These are phyloP conservation scores for Archaeoteleia sp. DNA, from an alignment of 2,888 invertebrate genomes.

Conservation along the genomic window DNA sequence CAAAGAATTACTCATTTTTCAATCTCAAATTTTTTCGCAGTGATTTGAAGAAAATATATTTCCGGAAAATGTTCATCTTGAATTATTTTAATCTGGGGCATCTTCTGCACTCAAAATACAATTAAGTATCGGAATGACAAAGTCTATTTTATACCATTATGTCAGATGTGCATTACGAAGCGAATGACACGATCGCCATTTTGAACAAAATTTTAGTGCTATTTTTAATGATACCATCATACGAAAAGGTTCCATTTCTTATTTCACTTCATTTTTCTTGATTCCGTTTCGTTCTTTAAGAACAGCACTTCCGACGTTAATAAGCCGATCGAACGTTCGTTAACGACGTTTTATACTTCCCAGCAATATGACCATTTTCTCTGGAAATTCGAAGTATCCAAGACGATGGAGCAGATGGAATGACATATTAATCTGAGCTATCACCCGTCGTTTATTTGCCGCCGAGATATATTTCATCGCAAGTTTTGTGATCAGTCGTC, in stretches of 20 bases:
- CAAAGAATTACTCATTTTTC: too few species aligned
- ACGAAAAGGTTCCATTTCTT: slow-evolving; percentile 28
- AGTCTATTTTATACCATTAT: too few species aligned
- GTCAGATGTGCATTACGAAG: slow-evolving; percentile 3
- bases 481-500: slow-evolving; percentile 14
- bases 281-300: slow-evolving; percentile 19
- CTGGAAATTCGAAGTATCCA: slow-evolving; percentile 33
- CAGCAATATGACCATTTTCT: slow-evolving; percentile 31
- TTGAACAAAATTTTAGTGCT: slow-evolving; percentile 18
- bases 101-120: too few species aligned
- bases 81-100: too few species aligned
- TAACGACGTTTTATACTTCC: slow-evolving; percentile 46
- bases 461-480: slow-evolving; percentile 7
- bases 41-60: too few species aligned
- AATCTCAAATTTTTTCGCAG: too few species aligned
- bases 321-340: slow-evolving; percentile 49
- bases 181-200: slow-evolving; percentile 5
- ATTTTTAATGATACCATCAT: slow-evolving; percentile 20
- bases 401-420: slow-evolving; percentile 31
- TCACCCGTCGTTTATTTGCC: slow-evolving; percentile 32
- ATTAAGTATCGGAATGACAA: too few species aligned
- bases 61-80: too few species aligned
- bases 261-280: slow-evolving; percentile 35
- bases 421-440: slow-evolving; percentile 42
- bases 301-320: slow-evolving; percentile 39